Base-by-base conservation (phyloP, 2,113 vertebrate species). In the Salvator merianae region DNA sequence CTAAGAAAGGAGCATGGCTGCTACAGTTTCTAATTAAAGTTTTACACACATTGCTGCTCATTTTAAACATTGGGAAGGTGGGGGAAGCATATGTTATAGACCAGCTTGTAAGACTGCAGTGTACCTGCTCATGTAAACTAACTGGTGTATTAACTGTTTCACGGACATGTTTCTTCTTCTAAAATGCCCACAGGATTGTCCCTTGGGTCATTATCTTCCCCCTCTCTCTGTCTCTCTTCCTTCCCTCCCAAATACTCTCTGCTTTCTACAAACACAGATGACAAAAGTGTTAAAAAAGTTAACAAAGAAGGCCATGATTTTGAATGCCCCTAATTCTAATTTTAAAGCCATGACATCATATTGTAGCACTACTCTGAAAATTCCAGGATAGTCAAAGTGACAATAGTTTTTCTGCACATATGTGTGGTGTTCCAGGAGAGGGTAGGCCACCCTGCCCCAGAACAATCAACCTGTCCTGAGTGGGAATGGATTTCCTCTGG, bases 1-100 rank as follows among this genome's bases (percentile, higher is more conserved):
- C 86, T 81, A 88, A 91, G 14, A 90, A 69, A 73, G 32, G 2
- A 84, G 28, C 75, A 26, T 76, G 2, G 0, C 7, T 76, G 18
- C 63, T 22, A 77, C 20, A 79, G 84, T 0, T 0, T 7, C 34
- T 62, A 82, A 62, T 88, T 1, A 34, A 83, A 36, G 63, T 83
- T 94, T 87, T 59, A 6, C n/a, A 1, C 14, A 80, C 30, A 82
- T n/a, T 65, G 12, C 5, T 83, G 71, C 59, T 2, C 4, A 78
- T 83, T 28, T 84, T 80, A 79, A 18, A 68, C 1, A 68, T 34
- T 68, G n/a, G 43, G 4, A 9, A 47, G 30, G n/a, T 43, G 32
- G 10, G 32, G 34, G 22, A 32, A 77, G 26, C 50, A 0, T 24
- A 43, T 40, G 14, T 30, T 65, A 16, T 69, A n/a, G 71, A 4